Conservation (phyloP, 1,140 invertebrate genomes). For the Dryas iulia region DNA sequence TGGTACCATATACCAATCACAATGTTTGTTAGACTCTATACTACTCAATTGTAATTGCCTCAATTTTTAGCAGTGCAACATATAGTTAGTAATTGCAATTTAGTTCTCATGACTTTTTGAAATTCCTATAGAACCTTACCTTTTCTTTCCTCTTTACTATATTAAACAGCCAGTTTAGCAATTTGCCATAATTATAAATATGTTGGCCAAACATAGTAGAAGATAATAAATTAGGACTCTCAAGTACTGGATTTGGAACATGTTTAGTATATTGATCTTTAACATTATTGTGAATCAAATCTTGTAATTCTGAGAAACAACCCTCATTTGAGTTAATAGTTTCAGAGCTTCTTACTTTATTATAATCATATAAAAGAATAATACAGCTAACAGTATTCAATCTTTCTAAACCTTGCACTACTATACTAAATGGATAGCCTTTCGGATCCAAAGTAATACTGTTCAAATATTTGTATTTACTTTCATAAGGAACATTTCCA, state of each 20-base stretch:
- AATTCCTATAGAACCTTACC: constrained; percentile 44
- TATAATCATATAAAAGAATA: constrained; percentile 57
- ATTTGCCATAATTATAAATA: constrained; percentile 54
- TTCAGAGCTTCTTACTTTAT: constrained; percentile 56
- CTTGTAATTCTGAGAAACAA: constrained; percentile 48
- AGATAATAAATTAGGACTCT: constrained; percentile 44
- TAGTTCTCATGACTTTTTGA: background rate
- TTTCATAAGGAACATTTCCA: constrained; percentile 20
- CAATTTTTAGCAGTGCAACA: too few species aligned
- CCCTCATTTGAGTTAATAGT: constrained; percentile 40
- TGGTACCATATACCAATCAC: too few species aligned
- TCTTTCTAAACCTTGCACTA: constrained; percentile 42
- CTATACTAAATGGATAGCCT: constrained; percentile 25
- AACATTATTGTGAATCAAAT: constrained; percentile 42
- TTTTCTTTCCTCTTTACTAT: constrained; percentile 50
- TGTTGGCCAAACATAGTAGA: constrained; percentile 65
- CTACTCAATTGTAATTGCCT: too few species aligned
- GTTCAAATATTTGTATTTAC: constrained; percentile 22
- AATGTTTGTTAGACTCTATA: too few species aligned
- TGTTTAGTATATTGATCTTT: constrained; percentile 4
- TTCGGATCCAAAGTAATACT: background rate
- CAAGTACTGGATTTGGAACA: constrained; percentile 26
- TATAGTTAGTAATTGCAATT: too few species aligned
- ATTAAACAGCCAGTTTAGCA: constrained; percentile 52
- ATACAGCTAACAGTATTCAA: constrained; percentile 40